phyloP scores from a whole-genome alignment of 2,797 vertebrate species.

The Chanos chanos region DNA sequence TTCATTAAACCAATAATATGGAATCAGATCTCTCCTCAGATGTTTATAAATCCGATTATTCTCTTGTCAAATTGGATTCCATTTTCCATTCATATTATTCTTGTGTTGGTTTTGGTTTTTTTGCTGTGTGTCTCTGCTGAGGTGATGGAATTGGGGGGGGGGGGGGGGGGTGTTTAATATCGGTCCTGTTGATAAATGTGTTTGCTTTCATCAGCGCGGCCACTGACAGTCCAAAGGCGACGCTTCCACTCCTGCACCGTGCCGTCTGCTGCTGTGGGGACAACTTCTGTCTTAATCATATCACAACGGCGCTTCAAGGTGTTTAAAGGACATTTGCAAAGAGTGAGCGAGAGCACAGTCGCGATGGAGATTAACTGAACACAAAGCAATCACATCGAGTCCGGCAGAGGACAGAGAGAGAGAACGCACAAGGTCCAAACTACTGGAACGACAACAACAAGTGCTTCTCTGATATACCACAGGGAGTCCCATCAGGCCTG shows the following conservation, averaged over 20 bases:
- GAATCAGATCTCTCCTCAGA: conserved; percentile 67
- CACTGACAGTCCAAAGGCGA: conserved; percentile 15
- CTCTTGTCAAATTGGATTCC: conserved; percentile 71
- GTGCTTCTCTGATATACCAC: too few relatives aligned
- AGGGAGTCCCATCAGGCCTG: too few relatives aligned
- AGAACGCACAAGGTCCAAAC: too few relatives aligned
- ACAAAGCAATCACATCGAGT: too few relatives aligned
- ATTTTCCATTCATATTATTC: conserved; percentile 65
- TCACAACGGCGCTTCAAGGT: too few relatives aligned
- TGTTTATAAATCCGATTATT: conserved; percentile 74
- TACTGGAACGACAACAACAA: too few relatives aligned
- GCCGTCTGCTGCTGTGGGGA: conserved; percentile 2
- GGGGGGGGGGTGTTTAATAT: conserved; percentile 59
- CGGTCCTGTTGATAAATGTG: conserved; percentile 66
- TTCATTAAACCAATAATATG: conserved; percentile 71
- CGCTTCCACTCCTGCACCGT: conserved; percentile 6
- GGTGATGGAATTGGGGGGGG: conserved; percentile 19
- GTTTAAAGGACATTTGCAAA: too few relatives aligned
- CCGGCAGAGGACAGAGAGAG: too few relatives aligned
- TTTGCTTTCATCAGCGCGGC: conserved; percentile 35
- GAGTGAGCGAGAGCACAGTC: too few relatives aligned
- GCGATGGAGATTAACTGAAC: too few relatives aligned
- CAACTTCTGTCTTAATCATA: too few relatives aligned
- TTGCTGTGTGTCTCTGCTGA: conserved; percentile 11
- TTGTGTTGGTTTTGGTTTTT: conserved; percentile 23